phyloP scores from a whole-genome alignment of 2,113 vertebrate species.

The Gnathonemus longibarbis region DNA sequence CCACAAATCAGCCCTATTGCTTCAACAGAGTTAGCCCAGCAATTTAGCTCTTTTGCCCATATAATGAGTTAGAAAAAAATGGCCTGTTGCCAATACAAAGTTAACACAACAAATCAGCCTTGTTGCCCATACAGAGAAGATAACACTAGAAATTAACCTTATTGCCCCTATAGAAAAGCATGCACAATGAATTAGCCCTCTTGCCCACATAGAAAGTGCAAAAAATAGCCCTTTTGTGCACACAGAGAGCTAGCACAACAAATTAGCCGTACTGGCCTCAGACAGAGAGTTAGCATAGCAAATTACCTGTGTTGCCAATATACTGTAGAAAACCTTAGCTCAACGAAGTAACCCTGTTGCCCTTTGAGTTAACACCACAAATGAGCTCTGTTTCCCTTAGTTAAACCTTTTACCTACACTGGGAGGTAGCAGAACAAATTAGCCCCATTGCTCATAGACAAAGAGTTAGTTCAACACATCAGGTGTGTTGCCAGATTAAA shows the following conservation, averaged over 20 bases:
- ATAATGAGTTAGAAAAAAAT: background rate
- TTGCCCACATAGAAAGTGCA: background rate
- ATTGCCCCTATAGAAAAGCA: background rate
- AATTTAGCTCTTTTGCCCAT: background rate
- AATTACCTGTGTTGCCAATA: background rate
- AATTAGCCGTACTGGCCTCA: background rate
- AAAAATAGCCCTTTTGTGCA: background rate
- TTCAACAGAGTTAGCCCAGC: background rate
- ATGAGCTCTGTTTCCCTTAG: background rate
- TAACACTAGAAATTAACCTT: background rate
- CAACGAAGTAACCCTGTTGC: background rate
- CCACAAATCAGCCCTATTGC: background rate
- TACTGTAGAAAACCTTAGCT: background rate
- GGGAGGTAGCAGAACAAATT: background rate
- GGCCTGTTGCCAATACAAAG: background rate
- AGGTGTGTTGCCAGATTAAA: background rate
- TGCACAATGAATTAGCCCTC: background rate
- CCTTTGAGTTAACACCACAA: background rate
- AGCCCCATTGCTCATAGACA: background rate
- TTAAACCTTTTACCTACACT: background rate
- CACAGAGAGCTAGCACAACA: background rate
- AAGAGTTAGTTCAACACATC: background rate
- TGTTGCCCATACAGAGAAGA: background rate
- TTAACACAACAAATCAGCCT: background rate
- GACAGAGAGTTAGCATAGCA: background rate